Evolutionary conservation across 64 coral and sea anemone species (phyloP).

Genomic region (Trachythela sp.): DNA sequence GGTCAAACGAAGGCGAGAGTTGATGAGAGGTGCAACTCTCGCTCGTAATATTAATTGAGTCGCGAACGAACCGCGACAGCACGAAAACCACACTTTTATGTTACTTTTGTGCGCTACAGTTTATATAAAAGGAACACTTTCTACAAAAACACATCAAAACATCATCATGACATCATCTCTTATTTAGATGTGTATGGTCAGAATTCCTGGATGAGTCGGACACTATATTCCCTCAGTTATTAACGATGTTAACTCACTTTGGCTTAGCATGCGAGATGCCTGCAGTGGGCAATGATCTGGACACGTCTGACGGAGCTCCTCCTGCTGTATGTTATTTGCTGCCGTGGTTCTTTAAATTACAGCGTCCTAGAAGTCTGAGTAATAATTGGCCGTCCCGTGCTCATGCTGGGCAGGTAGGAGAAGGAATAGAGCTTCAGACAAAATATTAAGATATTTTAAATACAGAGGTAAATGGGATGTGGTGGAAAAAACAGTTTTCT

Average conservation of each 20-base stretch:
- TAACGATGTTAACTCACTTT: constrained; percentile 39
- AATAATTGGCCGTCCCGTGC: constrained; percentile 22
- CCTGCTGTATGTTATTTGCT: background rate
- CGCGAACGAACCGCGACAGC: too few species aligned
- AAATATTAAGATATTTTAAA: background rate
- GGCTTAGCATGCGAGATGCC: constrained; percentile 51
- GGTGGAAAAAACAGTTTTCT: too few species aligned
- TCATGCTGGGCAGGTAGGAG: constrained; percentile 29
- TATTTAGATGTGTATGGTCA: constrained; percentile 49
- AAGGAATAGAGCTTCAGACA: background rate
- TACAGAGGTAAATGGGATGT: too few species aligned
- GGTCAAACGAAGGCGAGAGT: too few species aligned
- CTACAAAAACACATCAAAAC: too few species aligned
- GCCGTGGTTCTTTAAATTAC: constrained; percentile 41
- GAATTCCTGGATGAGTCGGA: constrained; percentile 1
- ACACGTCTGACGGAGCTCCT: background rate
- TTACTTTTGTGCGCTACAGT: too few species aligned
- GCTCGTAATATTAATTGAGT: too few species aligned
- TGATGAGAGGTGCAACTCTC: too few species aligned
- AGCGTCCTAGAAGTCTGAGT: background rate
- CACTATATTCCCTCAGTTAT: constrained; percentile 34
- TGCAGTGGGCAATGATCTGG: background rate
- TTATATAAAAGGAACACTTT: too few species aligned
- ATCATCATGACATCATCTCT: too few species aligned
- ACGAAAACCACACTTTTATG: too few species aligned